Evolutionary conservation across 37 sponge, comb jelly and placozoan species (phyloP).

Genomic region (Oopsacas minuta): DNA sequence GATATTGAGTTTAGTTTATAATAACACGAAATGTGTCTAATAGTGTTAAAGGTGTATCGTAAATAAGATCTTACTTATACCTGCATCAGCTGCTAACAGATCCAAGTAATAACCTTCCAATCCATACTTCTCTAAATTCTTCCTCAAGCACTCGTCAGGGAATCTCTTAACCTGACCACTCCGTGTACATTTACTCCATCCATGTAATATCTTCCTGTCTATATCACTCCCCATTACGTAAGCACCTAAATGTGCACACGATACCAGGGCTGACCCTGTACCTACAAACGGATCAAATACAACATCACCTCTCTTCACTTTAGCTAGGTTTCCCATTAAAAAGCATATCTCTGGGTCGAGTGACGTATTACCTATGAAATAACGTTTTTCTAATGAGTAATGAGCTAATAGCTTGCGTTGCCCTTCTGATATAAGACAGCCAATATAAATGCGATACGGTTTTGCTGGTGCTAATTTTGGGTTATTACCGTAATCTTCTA

Average conservation of each 20-base stretch:
- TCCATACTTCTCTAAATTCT: constrained; percentile 58
- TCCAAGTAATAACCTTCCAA: constrained; percentile 54
- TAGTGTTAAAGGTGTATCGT: no score
- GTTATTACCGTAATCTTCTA: constrained; percentile 62
- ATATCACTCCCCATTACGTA: constrained; percentile 82
- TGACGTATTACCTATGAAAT: constrained; percentile 87
- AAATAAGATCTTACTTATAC: no score
- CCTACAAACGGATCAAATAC: constrained; percentile 95
- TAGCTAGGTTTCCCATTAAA: constrained; percentile 86
- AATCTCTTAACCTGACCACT: constrained; percentile 22
- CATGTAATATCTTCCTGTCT: constrained; percentile 59
- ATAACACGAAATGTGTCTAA: no score
- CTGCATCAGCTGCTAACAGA: constrained; percentile 58
- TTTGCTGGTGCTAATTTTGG: constrained; percentile 32
- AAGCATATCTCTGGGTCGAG: constrained; percentile 86
- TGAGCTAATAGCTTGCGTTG: constrained; percentile 47
- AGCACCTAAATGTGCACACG: constrained; percentile 82
- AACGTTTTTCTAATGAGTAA: constrained; percentile 59
- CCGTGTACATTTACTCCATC: constrained; percentile 47
- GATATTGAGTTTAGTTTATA: no score
- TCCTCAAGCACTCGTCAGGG: constrained; percentile 45
- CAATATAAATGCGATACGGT: constrained; percentile 55
- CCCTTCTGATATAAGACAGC: constrained; percentile 42
- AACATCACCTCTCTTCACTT: constrained; percentile 47
- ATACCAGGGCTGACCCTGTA: constrained; percentile 69